These are phyloP conservation scores for Pyrocoelia pectoralis DNA, from an alignment of 2,888 invertebrate species.

Conservation along the genomic window DNA sequence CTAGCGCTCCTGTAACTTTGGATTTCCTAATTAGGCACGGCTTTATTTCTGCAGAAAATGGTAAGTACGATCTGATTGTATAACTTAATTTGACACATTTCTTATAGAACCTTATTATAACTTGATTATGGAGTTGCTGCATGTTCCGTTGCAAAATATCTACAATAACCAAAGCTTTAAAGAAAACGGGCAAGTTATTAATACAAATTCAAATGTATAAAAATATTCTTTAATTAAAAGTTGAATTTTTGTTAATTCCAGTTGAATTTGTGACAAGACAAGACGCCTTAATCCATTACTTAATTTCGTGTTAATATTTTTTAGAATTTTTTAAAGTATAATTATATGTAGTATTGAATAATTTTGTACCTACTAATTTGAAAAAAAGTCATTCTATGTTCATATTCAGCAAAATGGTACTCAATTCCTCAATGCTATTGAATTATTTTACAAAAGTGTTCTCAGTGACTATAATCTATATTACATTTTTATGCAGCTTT, in stretches of 20 bases:
- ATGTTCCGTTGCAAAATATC: slow-evolving; percentile 86
- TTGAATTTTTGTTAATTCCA: slow-evolving; percentile 30
- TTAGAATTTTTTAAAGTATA: slow-evolving; percentile 30
- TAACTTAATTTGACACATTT: not conserved
- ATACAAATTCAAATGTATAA: slow-evolving; percentile 29
- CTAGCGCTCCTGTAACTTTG: slow-evolving; percentile 88
- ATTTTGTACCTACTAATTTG: slow-evolving; percentile 27
- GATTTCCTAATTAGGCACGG: slow-evolving; percentile 95
- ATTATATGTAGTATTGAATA: slow-evolving; percentile 21
- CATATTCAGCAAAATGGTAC: slow-evolving; percentile 17
- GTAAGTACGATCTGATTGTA: too few relatives aligned
- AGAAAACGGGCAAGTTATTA: slow-evolving; percentile 50
- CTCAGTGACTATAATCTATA: slow-evolving; percentile 3
- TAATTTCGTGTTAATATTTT: slow-evolving; percentile 30
- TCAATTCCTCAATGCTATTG: slow-evolving; percentile 18
- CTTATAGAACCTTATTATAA: slow-evolving; percentile 84
- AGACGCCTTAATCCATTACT: slow-evolving; percentile 28
- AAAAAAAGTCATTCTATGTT: too few relatives aligned
- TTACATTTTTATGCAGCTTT: slow-evolving; percentile 16
- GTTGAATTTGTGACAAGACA: slow-evolving; percentile 21
- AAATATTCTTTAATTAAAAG: slow-evolving; percentile 17
- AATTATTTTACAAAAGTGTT: slow-evolving; percentile 13
- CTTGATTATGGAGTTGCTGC: slow-evolving; percentile 84
- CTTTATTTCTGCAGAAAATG: slow-evolving; percentile 87
- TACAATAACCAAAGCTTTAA: slow-evolving; percentile 64